phyloP scores from a whole-genome alignment of 2,888 invertebrate species.

The Drosophila tripunctata region DNA sequence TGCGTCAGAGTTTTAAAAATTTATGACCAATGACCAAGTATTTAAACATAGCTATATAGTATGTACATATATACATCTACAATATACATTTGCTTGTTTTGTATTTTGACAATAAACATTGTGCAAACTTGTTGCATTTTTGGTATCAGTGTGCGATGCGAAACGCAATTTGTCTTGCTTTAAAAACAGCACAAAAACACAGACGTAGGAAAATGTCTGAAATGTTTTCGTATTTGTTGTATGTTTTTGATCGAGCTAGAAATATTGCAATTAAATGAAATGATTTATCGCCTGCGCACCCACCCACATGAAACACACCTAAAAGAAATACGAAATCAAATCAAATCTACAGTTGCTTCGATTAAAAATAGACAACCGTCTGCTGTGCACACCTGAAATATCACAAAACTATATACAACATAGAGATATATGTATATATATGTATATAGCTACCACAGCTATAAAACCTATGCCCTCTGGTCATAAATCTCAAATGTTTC shows the following conservation, averaged over 20 bases:
- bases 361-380: constrained; percentile 48
- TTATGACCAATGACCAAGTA: constrained; percentile 56
- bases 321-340: constrained; percentile 21
- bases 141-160: constrained; percentile 41
- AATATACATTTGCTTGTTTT: constrained; percentile 2
- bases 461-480: constrained; percentile 47
- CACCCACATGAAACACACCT: constrained; percentile 24
- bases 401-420: constrained; percentile 16
- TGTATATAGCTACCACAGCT: no score
- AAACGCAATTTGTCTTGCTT: constrained; percentile 66
- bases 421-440: neutral
- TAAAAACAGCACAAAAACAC: constrained; percentile 43
- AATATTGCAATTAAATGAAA: constrained; percentile 72
- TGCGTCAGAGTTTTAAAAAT: constrained; percentile 38
- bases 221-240: constrained; percentile 41
- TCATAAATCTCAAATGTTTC: constrained; percentile 54
- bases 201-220: constrained; percentile 47
- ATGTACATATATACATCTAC: constrained; percentile 12
- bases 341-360: constrained; percentile 34
- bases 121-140: constrained; percentile 70
- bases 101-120: constrained; percentile 55
- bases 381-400: constrained; percentile 64
- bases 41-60: constrained; percentile 1
- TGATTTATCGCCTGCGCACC: constrained; percentile 65
- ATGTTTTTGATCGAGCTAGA: constrained; percentile 43